Conservation (phyloP, 2,888 invertebrate genomes). For the Agriopis aurantiaria region DNA sequence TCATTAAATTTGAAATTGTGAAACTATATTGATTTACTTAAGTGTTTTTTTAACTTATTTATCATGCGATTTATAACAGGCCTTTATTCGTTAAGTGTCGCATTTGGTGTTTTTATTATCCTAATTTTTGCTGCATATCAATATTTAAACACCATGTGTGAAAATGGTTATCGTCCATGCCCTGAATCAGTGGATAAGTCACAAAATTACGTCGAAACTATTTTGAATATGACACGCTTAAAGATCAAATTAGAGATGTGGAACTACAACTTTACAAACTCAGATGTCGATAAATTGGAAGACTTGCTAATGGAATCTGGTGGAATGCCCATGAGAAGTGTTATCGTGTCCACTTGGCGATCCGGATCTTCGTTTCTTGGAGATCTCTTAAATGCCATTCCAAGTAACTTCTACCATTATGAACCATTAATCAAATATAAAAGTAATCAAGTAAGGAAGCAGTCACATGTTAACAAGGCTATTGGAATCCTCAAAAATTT, state of each 20-base stretch:
- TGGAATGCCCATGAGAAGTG: conserved; percentile 91
- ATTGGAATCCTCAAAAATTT: conserved; percentile 89
- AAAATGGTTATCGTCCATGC: conserved; percentile 61
- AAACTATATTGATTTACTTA: background rate
- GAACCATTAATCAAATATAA: conserved; percentile 94
- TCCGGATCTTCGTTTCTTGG: conserved; percentile 96
- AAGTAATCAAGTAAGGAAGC: conserved; percentile 92
- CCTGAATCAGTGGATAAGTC: background rate
- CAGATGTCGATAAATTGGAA: conserved; percentile 83
- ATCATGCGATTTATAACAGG: conserved; percentile 80
- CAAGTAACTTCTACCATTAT: conserved; percentile 75
- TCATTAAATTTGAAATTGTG: too few species aligned
- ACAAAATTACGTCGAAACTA: conserved; percentile 64
- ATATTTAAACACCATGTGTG: conserved; percentile 66
- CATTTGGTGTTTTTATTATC: conserved; percentile 81
- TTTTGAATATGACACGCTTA: conserved; percentile 69
- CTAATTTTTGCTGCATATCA: conserved; percentile 80
- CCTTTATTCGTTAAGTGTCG: conserved; percentile 82
- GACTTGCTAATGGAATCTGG: conserved; percentile 90
- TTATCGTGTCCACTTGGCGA: conserved; percentile 95
- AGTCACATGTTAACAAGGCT: conserved; percentile 89
- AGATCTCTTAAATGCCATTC: conserved; percentile 93
- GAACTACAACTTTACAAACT: conserved; percentile 69
- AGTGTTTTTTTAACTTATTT: background rate
- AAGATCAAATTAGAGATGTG: conserved; percentile 74